Evolutionary conservation across 2,888 invertebrate species (phyloP), one percentile per base, ranked within the genome.

Genomic region (Ceramica pisi): DNA sequence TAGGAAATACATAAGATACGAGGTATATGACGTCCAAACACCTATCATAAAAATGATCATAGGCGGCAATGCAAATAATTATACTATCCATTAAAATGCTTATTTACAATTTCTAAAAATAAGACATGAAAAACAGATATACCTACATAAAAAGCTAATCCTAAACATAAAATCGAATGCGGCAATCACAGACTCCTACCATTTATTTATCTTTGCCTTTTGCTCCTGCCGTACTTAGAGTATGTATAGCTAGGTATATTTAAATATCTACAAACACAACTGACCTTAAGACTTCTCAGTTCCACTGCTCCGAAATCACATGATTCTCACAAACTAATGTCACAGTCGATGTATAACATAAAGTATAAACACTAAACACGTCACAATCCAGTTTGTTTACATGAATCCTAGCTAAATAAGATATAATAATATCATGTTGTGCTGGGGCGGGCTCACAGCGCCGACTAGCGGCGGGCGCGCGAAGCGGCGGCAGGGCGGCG

Each of bases 371-470:
- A 90, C 90, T 84, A 76, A 86, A 88, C 89, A 88, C 88, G 67
- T 85, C 89, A 92, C 86, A 90, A 91, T 79, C 88, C 82, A 86
- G 93, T 94, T 95, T 95, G 95, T 95, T 95, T 95, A 95, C 95
- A 93, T 91, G 82, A 90, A 91, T 89, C 84, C 88, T 87, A 87
- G 88, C 87, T 90, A 92, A 92, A 92, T 91, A 91, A 91, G 88
- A 86, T 90, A 87, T 88, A 79, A 80, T 82, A 88, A 87, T 86
- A 89, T 85, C 90, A 91, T 94, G 94, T 93, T 94, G 91, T 91
- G 90, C 87, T 92, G 88, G 92, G 93, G 94, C 94, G 94, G 93
- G 90, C 91, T 90, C 92, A 88, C 90, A 92, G 94, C 95, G 95
- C 95, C 94, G 90, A 94, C 95, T 95, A 94, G 94, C 93, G 95